A percentile compares a stretch with the other conserved stretches of the same genome.
Conservation (phyloP, 2,797 vertebrate genomes). For the Myotis daubentonii region DNA sequence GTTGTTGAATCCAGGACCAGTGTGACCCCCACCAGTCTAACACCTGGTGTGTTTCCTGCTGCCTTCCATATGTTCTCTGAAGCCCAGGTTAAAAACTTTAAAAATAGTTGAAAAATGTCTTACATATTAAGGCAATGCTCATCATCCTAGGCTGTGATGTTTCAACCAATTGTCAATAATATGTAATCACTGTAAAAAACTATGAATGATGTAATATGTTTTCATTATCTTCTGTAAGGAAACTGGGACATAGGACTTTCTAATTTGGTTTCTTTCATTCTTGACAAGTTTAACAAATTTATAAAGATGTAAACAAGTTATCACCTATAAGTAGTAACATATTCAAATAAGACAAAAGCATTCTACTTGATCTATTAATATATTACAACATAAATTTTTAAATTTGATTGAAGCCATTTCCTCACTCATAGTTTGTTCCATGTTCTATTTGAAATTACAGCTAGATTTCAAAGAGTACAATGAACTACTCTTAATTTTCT, state of each 20-base stretch:
- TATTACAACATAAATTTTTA: neutral
- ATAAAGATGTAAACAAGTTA: constrained; percentile 30
- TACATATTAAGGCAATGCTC: neutral
- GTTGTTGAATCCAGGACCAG: neutral
- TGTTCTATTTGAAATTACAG: constrained; percentile 14
- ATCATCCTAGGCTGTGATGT: neutral
- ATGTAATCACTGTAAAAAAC: neutral
- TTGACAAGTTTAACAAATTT: neutral
- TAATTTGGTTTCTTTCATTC: neutral
- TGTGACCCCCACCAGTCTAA: neutral
- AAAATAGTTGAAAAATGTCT: neutral
- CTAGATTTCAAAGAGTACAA: constrained; percentile 5
- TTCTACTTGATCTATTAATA: neutral
- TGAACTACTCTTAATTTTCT: constrained; percentile 28
- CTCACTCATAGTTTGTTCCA: neutral
- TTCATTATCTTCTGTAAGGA: constrained; percentile 28
- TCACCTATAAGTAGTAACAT: neutral
- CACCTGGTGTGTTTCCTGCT: neutral
- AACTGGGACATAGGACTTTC: neutral
- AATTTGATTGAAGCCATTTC: constrained; percentile 27
- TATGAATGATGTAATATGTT: neutral
- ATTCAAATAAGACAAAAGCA: constrained; percentile 35
- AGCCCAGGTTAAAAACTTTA: neutral
- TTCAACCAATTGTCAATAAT: constrained; percentile 1
- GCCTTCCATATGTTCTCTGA: neutral